These are phyloP conservation scores for Ditula angustiorana DNA, from an alignment of 2,888 invertebrate species.

Conservation along the genomic window DNA sequence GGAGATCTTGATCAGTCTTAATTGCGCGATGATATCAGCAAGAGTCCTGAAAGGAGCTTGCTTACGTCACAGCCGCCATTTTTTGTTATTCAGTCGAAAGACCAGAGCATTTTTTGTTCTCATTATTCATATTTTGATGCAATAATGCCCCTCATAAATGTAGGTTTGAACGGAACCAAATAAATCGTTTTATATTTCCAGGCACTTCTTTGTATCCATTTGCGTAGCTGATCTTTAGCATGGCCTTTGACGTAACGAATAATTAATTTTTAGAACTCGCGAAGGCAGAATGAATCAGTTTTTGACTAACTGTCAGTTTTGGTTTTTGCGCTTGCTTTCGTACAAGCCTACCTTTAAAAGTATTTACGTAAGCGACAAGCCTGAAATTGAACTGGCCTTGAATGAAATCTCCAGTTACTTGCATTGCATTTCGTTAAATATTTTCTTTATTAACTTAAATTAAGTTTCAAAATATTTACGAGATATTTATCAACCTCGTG, in stretches of 20 bases:
- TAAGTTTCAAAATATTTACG: not conserved
- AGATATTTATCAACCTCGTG: not conserved
- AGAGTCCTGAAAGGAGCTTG: slow-evolving; percentile 27
- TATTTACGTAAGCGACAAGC: slow-evolving; percentile 7
- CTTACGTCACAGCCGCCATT: slow-evolving; percentile 3
- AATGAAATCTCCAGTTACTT: not conserved
- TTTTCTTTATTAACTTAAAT: not conserved
- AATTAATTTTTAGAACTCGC: slow-evolving; percentile 27
- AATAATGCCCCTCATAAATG: not conserved
- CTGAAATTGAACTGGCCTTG: slow-evolving; percentile 16
- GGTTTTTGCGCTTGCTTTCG: not conserved
- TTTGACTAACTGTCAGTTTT: slow-evolving; percentile 10
- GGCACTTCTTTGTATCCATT: slow-evolving; percentile 22
- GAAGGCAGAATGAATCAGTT: slow-evolving; percentile 26
- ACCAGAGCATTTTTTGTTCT: not conserved
- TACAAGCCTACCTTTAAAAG: not conserved
- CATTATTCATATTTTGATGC: not conserved
- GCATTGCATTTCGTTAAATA: not conserved
- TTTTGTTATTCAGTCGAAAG: slow-evolving; percentile 1
- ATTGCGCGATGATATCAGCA: slow-evolving; percentile 36
- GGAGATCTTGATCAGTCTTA: slow-evolving; percentile 35
- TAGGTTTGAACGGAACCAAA: not conserved
- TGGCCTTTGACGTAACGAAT: slow-evolving; percentile 30
- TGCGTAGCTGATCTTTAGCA: slow-evolving; percentile 9
- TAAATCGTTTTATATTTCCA: not conserved